Conservation (phyloP, 2,797 vertebrate genomes). For the Myotis vivesi region DNA sequence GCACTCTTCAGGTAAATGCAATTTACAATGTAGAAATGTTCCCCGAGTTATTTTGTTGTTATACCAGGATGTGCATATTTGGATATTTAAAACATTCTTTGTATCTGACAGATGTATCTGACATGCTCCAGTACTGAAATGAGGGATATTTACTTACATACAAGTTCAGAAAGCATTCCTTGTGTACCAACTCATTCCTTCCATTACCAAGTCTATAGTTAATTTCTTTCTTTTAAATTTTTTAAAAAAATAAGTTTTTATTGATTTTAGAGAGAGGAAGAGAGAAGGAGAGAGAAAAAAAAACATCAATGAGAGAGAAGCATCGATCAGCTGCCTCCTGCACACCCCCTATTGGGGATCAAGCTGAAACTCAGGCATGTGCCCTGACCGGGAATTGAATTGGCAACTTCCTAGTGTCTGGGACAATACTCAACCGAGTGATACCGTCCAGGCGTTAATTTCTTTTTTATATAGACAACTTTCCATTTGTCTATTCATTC, state of each 20-base stretch:
- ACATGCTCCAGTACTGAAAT: not conserved
- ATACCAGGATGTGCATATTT: not conserved
- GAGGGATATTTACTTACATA: not conserved
- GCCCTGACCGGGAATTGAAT: too few species aligned
- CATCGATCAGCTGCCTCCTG: too few species aligned
- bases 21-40: not conserved
- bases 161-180: not conserved
- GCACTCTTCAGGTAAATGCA: slow-evolving; percentile 88
- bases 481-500: not conserved
- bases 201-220: not conserved
- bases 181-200: not conserved
- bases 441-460: not conserved
- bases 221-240: not conserved
- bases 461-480: not conserved
- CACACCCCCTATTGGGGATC: too few species aligned
- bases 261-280: too few species aligned
- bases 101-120: not conserved
- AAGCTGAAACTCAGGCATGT: too few species aligned
- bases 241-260: too few species aligned
- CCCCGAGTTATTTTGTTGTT: not conserved
- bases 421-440: too few species aligned
- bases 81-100: not conserved
- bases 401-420: too few species aligned
- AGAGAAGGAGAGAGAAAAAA: too few species aligned
- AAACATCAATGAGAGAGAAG: too few species aligned